These are phyloP conservation scores for Myotis myotis DNA, from an alignment of 2,797 vertebrate species.

Conservation along the genomic window DNA sequence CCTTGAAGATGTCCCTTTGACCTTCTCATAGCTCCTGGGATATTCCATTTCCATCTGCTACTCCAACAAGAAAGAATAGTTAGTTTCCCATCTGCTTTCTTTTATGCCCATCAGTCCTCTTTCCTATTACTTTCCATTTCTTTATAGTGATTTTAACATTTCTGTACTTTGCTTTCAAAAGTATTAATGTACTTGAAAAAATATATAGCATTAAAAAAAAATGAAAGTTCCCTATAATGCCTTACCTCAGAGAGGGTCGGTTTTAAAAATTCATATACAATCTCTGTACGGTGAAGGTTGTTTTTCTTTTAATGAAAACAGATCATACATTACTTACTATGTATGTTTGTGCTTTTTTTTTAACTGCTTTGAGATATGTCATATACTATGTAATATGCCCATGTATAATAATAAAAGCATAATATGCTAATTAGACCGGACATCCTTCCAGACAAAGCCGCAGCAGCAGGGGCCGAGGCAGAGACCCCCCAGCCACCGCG, in stretches of 20 bases:
- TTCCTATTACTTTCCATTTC: background rate
- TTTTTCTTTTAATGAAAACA: slow-evolving; percentile 35
- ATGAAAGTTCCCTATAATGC: background rate
- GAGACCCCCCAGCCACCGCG: no score
- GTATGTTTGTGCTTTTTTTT: background rate
- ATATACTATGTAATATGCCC: background rate
- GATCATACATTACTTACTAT: background rate
- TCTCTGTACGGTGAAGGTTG: background rate
- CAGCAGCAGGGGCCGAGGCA: no score
- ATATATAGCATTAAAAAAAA: background rate
- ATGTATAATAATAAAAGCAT: background rate
- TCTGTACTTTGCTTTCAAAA: background rate
- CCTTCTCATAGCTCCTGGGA: background rate
- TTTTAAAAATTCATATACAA: background rate
- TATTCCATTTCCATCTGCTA: background rate
- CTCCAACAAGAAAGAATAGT: background rate
- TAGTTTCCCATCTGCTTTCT: background rate
- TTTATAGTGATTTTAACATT: background rate
- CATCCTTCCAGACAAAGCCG: no score
- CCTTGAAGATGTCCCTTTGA: background rate
- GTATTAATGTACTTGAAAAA: background rate
- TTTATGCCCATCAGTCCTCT: background rate
- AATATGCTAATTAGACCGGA: no score
- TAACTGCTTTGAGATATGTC: background rate
- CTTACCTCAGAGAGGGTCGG: background rate